Evolutionary conservation across 2,113 vertebrate species (phyloP), one percentile per base, ranked within the genome.

Genomic region (Varanus komodoensis): DNA sequence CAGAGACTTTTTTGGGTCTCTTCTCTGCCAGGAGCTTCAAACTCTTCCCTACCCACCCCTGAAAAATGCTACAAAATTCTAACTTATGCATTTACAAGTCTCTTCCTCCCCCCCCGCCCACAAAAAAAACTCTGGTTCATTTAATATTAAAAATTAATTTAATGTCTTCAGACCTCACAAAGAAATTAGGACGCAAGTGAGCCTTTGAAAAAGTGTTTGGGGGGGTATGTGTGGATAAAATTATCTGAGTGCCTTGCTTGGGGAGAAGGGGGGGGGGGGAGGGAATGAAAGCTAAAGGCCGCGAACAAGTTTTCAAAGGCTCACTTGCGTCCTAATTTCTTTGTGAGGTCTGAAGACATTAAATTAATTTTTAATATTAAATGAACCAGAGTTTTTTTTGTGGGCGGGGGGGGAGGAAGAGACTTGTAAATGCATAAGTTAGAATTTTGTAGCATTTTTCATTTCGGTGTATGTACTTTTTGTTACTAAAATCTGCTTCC

Each of bases 91-190:
- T 71, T 87, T 91, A 2, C 19, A 77, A 69, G 88, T 87, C 91
- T 68, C 75, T 75, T 64, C 50, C 38, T 27, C 14, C 84, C 29
- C 23, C 23, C 9, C 54, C 17, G 1, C 48, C 68, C 73, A 14
- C n/a, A 44, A 44, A 21, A 71, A 54, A 44, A 92, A 91, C 94
- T 91, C 8, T 86, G 69, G 38, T 77, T 93, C 86, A 73, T 88
- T 84, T 91, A 90, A 88, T 92, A 92, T 94, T 94, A 94, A 93
- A 95, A 95, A 95, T 87, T 92, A 92, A 93, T 95, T 91, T 80
- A 77, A 50, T 78, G 93, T 91, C 88, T 93, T 87, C 79, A 89
- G 87, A 85, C 92, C 86, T 90, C 91, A 75, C 14, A 64, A 71
- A 50, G 86, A 82, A 85, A 78, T 11, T 8, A 86, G 78, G 91